Evolutionary conservation across 1,140 invertebrate species (phyloP), one percentile per base, ranked within the genome.

Genomic region (Oncopodura yosiiana): DNA sequence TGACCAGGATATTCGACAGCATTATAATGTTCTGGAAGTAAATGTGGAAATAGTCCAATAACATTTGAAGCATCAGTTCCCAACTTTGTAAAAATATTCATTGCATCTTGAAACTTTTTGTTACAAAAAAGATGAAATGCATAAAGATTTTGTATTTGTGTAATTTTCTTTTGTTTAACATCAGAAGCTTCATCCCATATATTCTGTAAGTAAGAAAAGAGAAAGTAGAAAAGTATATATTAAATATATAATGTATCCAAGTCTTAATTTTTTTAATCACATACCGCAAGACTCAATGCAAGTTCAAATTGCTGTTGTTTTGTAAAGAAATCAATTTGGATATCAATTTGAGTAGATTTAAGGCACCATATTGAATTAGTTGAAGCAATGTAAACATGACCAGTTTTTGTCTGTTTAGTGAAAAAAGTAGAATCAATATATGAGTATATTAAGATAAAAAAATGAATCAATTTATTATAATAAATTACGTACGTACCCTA

Each of bases 61-160:
- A 97, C 92, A 70, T 94, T 87, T 46, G 87, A 87, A 0, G 92
- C 89, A 76, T 96, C 90, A 36, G 88, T 94, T 48, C 82, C 81
- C 5, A 95, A 70, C 69, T 88, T 84, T 6, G 84, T 75, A 71
- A 96, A 97, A 64, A 94, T 80, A 53, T 84, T 79, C 86, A 97
- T 90, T 0, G 93, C 87, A 61, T 87, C 83, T 37, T 83, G 75
- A 70, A 90, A 97, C 56, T 86, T 77, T 66, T 88, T 88, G 63
- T 84, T 84, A 41, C 81, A 81, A 70, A 97, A 96, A 2, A 94
- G 71, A 70, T 96, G 83, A 66, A 91, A 84, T 0, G 93, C 94
- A 69, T 88, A 84, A 0, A 91, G 69, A 53, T 87, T 91, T 70
- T 91, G 84, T 66, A 98, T 96, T 63, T 87, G 82, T 54, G 85